Evolutionary conservation across 1,140 invertebrate genomes (phyloP), one percentile per base, ranked within the genome.

Genomic region (Ceratina australensis): DNA sequence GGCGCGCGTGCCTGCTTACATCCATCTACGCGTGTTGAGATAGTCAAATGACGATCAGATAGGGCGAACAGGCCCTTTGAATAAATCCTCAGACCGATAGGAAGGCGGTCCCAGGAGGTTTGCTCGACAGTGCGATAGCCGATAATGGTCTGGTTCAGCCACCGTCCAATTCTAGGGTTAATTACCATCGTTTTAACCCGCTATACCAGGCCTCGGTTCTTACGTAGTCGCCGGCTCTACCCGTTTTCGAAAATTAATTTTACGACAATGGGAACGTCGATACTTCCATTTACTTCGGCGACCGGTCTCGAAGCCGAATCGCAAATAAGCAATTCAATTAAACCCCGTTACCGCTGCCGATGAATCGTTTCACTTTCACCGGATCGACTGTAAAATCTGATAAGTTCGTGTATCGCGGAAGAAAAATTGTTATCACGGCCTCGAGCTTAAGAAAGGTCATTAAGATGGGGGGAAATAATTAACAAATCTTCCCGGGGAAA

Each of bases 111-210:
- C 71, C 85, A 75, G 64, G 78, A 74, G 85, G 85, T 83, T 87
- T 86, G 84, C 84, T 87, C 86, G 77, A 87, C 85, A 86, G 79
- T 69, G 80, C 81, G 84, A 86, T 87, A 88, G 86, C 87, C 87
- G 86, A 88, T 88, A 88, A 88, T 88, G 81, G 82, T 87, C 87
- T 87, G 84, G 87, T 88, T 87, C 83, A 84, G 82, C 73, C 82
- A 71, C 79, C 84, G 80, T 81, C 87, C 87, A 88, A 88, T 88
- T 87, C 78, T 77, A 77, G 71, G 87, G 87, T 87, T 88, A 88
- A 88, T 88, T 88, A 87, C 84, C 86, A 86, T 88, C 86, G 85
- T 87, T 88, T 87, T 87, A 86, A 88, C 84, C 86, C 65, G 71
- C 67, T 75, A 79, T 80, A 78, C 64, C 72, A 72, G 49, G 49